Percentiles rank a stretch among this genome's conserved stretches.
Evolutionary conservation across 2,797 vertebrate species (phyloP).

Genomic region (Onychomys leucogaster): DNA sequence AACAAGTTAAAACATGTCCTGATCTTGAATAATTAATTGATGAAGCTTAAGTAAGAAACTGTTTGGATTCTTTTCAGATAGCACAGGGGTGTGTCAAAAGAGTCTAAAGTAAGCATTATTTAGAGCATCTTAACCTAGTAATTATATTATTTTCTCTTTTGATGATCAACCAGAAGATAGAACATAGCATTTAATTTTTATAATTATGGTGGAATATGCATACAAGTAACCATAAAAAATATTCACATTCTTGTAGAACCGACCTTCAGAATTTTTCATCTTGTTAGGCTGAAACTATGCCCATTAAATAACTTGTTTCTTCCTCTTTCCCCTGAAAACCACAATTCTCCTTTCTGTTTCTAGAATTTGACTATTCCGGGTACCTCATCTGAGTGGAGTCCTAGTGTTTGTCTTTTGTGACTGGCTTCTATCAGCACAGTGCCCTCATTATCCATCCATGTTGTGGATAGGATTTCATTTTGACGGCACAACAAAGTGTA

Average conservation of each 20-base stretch:
- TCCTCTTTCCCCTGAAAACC: background rate
- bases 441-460: background rate
- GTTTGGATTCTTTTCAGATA: background rate
- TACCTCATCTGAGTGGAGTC: background rate
- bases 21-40: slow-evolving; percentile 51
- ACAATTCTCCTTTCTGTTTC: slow-evolving; percentile 23
- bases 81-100: background rate
- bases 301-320: background rate
- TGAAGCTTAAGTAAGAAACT: background rate
- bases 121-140: slow-evolving; percentile 14
- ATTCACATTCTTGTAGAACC: slow-evolving; percentile 25
- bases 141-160: slow-evolving; percentile 50
- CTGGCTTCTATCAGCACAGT: background rate
- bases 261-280: slow-evolving; percentile 23
- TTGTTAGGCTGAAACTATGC: background rate
- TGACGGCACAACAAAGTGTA: background rate
- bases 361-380: slow-evolving; percentile 19
- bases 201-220: background rate
- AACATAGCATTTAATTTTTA: slow-evolving; percentile 42
- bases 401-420: slow-evolving; percentile 4
- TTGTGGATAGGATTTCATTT: slow-evolving; percentile 36
- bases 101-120: slow-evolving; percentile 5
- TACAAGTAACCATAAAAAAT: background rate
- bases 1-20: slow-evolving; percentile 16
- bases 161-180: slow-evolving; percentile 32